These are phyloP conservation scores for Fopius arisanus DNA, from an alignment of 1,140 invertebrate species.

Conservation along the genomic window DNA sequence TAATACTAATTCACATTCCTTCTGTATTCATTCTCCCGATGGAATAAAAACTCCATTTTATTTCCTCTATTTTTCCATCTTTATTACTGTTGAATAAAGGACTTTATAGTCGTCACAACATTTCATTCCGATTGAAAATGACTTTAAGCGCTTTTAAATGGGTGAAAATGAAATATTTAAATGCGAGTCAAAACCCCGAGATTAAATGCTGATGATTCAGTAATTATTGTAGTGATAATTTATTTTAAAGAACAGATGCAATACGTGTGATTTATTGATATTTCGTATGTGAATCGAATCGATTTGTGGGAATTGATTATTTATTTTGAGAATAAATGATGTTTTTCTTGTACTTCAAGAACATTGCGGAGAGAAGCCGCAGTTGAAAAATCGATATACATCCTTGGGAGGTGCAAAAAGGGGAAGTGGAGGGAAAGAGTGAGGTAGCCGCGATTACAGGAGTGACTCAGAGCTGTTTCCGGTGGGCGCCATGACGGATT, in stretches of 20 bases:
- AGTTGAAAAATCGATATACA: constrained; percentile 49
- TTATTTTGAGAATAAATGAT: neutral
- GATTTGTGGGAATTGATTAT: no score
- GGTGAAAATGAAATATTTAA: no score
- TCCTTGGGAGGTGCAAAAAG: neutral
- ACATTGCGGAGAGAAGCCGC: constrained; percentile 33
- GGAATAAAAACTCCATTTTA: neutral
- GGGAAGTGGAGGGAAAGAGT: constrained; percentile 30
- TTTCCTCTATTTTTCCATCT: neutral
- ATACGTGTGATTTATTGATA: no score
- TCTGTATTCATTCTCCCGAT: neutral
- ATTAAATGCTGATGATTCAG: no score
- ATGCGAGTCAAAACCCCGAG: no score
- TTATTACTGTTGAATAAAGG: neutral
- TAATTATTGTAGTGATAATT: no score
- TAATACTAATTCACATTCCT: neutral
- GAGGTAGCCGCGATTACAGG: constrained; percentile 52
- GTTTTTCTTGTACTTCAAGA: neutral
- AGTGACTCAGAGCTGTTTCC: constrained; percentile 58
- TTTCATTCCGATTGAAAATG: no score
- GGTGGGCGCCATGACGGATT: constrained; percentile 57
- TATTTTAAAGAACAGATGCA: no score
- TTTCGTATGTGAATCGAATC: no score
- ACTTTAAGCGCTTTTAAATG: no score
- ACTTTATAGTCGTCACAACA: no score